Evolutionary conservation across 2,888 invertebrate genomes (phyloP), one percentile per base, ranked within the genome.

Genomic region (Drymonia ruficornis): DNA sequence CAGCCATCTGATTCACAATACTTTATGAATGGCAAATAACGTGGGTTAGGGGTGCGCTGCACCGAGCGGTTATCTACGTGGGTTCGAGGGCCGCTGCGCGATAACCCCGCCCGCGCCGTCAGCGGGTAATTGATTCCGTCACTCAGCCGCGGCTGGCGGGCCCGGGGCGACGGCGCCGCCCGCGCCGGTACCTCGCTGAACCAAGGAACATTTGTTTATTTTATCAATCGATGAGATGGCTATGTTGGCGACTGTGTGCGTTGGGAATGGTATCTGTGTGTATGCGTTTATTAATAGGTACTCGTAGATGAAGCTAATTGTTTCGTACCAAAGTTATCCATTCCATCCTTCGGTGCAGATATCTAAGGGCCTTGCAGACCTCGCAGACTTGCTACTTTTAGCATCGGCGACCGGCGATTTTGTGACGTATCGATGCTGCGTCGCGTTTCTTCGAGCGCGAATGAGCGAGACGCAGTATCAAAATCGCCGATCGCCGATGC

Each of bases 71-170:
- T n/a, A n/a, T n/a, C n/a, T n/a, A 44, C 49, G 53, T 42, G 50
- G 46, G 36, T 31, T 23, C 43, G 15, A 48, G 28, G 34, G 44
- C 46, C 34, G 46, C 36, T 18, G 49, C 49, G 31, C 34, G 72
- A 72, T 72, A 72, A 63, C 69, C 69, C 56, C 8, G 47, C 52
- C 19, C 53, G 46, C 28, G 48, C 18, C 54, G 50, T 38, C 42
- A 15, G 23, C 28, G 43, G 28, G 56, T 56, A 42, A 63, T 67
- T 67, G 42, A 65, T 49, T 59, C 34, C 36, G 15, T 42, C 40
- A n/a, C n/a, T n/a, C n/a, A n/a, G n/a, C n/a, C n/a, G n/a, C n/a
- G n/a, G n/a, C n/a, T n/a, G n/a, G n/a, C n/a, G n/a, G n/a, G n/a
- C n/a, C n/a, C n/a, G n/a, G n/a, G n/a, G n/a, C n/a, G n/a, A n/a